Percentiles rank a stretch among this genome's conserved stretches.
Evolutionary conservation across 2,113 vertebrate genomes (phyloP).

Genomic region (Solenodon paradoxus): DNA sequence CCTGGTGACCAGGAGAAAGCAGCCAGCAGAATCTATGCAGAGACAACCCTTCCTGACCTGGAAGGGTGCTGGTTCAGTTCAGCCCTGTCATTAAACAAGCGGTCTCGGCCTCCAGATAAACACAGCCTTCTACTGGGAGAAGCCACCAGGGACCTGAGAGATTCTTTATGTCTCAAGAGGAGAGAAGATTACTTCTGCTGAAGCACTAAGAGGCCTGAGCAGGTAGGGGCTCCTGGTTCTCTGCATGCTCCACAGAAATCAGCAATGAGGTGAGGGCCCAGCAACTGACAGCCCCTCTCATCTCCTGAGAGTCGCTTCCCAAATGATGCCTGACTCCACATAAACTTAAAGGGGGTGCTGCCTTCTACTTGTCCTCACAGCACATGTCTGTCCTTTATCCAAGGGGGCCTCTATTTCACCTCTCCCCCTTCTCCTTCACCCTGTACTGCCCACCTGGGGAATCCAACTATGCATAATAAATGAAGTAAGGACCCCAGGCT

Average conservation of each 20-base stretch:
- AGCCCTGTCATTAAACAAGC: neutral
- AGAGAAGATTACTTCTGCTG: neutral
- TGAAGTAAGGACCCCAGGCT: conserved; percentile 77
- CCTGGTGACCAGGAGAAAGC: neutral
- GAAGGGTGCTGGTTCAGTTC: neutral
- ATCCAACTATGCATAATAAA: conserved; percentile 71
- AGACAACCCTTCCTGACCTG: neutral
- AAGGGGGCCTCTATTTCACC: conserved; percentile 36
- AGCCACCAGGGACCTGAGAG: neutral
- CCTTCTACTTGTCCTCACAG: neutral
- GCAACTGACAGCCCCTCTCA: neutral
- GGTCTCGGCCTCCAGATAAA: neutral
- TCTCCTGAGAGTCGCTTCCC: neutral
- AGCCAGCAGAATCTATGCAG: neutral
- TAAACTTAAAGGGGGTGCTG: neutral
- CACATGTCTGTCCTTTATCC: neutral
- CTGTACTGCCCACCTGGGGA: conserved; percentile 62
- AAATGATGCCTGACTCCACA: neutral
- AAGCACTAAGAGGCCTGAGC: neutral
- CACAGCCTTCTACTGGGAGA: neutral
- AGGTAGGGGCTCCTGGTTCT: neutral
- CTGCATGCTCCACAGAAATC: neutral
- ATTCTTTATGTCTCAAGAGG: neutral
- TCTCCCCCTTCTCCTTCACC: conserved; percentile 27
- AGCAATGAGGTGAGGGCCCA: neutral